A percentile compares a stretch with the other conserved stretches of the same genome.
Evolutionary conservation across 2,113 vertebrate genomes (phyloP).

Genomic region (Bagarius yarrelli): DNA sequence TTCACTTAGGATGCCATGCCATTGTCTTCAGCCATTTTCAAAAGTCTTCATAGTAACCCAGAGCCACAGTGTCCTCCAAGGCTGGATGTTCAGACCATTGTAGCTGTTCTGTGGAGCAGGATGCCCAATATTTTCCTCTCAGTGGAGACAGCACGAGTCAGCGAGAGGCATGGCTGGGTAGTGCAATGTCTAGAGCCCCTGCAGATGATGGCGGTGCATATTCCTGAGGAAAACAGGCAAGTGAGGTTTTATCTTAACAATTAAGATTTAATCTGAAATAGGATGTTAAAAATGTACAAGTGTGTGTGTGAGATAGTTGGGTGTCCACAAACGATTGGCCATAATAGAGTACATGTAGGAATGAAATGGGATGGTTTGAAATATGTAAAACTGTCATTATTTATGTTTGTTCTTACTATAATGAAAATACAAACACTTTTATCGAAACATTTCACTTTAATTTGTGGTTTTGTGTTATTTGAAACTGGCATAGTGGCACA

Average conservation of each 20-base stretch:
- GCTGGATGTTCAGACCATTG: slow-evolving; percentile 89
- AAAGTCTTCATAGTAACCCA: slow-evolving; percentile 90
- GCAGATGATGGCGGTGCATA: slow-evolving; percentile 95
- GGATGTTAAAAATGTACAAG: neutral
- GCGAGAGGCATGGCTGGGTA: slow-evolving; percentile 93
- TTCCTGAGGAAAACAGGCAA: slow-evolving; percentile 94
- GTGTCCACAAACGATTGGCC: neutral
- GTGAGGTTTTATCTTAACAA: neutral
- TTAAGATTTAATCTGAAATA: neutral
- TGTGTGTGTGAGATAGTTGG: neutral
- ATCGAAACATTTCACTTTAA: neutral
- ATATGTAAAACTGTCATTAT: neutral
- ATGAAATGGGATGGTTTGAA: neutral
- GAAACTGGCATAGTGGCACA: neutral
- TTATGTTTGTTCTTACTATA: neutral
- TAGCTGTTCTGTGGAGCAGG: slow-evolving; percentile 91
- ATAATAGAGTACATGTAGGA: neutral
- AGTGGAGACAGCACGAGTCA: slow-evolving; percentile 88
- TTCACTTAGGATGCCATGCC: slow-evolving; percentile 89
- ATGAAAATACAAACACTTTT: slow-evolving; percentile 2
- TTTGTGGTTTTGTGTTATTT: neutral
- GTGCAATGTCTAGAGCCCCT: slow-evolving; percentile 90
- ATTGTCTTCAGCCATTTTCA: slow-evolving; percentile 93
- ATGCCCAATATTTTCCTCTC: slow-evolving; percentile 92
- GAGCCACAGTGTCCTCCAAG: slow-evolving; percentile 90